Base-by-base conservation (phyloP, 2,888 invertebrate species). In the Dinocampus coccinellae region DNA sequence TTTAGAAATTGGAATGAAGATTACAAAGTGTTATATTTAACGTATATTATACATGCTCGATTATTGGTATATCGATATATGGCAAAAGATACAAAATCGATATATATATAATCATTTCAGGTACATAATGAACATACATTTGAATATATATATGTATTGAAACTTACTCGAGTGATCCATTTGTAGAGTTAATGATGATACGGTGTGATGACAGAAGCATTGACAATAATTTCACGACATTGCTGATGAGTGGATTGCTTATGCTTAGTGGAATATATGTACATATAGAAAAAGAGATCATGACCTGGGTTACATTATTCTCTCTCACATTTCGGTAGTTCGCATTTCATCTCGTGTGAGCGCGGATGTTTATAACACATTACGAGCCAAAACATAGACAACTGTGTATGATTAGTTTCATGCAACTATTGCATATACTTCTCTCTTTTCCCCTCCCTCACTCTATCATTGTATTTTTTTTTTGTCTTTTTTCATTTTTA, bases 151-250 rank as follows among this genome's bases (percentile, higher is more conserved):
- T 39, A n/a, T 36, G 53, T 33, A 53, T 36, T 64, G 53, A 0
- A 53, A 26, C 10, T 52, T 22, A 20, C 63, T 10, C 4, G 63
- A 7, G 53, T n/a, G 11, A 33, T 16, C 33, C 11, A 33, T 33
- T 47, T 65, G 53, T 53, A 34, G 34, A 34, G 55, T 65, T 16
- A 36, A 33, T 55, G 65, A 53, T 33, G 64, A 64, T 26, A 53
- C 53, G 11, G 52, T 34, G 16, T 36, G 65, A 36, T 65, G 65
- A 65, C 53, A 65, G 53, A 65, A 22, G 33, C 65, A 22, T n/a
- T n/a, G n/a, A n/a, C 11, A 52, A 65, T 53, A 65, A 65, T 65
- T 65, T 36, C 65, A 65, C 53, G 65, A 65, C 55, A 65, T 65
- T 53, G 55, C 64, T 47, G 33, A 34, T 55, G 52, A 4, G n/a